Evolutionary conservation across 37 sponge, comb jelly and placozoan species (phyloP).

Genomic region (Tethya wilhelma): DNA sequence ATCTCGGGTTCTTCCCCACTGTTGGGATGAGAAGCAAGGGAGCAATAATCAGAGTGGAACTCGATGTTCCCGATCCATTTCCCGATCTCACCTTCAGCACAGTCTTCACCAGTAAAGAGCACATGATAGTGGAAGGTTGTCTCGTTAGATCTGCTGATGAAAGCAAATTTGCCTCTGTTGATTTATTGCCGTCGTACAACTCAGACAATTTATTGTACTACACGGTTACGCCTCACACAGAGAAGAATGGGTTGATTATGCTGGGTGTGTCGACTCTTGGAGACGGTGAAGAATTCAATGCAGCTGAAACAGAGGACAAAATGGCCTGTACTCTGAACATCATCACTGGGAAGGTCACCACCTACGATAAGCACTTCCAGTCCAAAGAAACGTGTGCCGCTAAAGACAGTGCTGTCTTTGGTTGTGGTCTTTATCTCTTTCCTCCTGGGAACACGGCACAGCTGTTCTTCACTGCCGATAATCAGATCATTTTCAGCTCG

Average conservation of each 20-base stretch:
- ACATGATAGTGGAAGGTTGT: conserved; percentile 32
- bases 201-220: conserved; percentile 6
- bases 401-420: conserved; percentile 6
- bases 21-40: conserved; percentile 56
- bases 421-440: conserved; percentile 46
- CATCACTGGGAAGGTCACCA: conserved; percentile 9
- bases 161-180: conserved; percentile 27
- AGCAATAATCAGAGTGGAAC: conserved; percentile 22
- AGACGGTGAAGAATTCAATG: conserved; percentile 10
- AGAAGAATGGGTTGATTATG: conserved; percentile 22
- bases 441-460: background rate
- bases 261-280: conserved; percentile 30
- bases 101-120: background rate
- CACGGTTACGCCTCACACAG: conserved; percentile 5
- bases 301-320: background rate
- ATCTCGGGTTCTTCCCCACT: conserved; percentile 72
- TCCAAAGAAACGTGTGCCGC: conserved; percentile 28
- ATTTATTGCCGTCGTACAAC: background rate
- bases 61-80: conserved; percentile 33
- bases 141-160: conserved; percentile 1
- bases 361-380: conserved; percentile 5
- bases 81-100: conserved; percentile 30
- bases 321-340: conserved; percentile 20
- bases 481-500: conserved; percentile 35
- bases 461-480: conserved; percentile 58